These are phyloP conservation scores for Sanderia malayensis DNA, from an alignment of 30 jellyfish, hydroid and myxozoan genomes.

Conservation along the genomic window DNA sequence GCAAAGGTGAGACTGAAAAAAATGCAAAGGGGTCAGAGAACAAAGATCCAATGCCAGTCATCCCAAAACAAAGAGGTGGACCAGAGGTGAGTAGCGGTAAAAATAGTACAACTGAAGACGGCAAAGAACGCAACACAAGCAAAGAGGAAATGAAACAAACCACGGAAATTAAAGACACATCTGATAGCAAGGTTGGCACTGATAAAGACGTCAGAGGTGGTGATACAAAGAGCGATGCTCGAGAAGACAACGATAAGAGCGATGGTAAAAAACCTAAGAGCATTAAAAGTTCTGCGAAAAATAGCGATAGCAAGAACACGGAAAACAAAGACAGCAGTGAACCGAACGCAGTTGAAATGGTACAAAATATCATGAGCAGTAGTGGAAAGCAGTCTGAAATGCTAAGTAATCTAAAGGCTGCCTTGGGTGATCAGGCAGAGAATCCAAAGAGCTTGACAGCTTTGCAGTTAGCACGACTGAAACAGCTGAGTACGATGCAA, in stretches of 20 bases:
- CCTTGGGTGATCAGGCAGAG: conserved; percentile 50
- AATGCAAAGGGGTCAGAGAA: conserved; percentile 56
- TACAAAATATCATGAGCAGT: conserved; percentile 39
- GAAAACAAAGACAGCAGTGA: conserved; percentile 13
- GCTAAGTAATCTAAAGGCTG: conserved; percentile 38
- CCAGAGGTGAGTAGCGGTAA: conserved; percentile 69
- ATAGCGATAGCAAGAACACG: conserved; percentile 7
- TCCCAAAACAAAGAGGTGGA: conserved; percentile 84
- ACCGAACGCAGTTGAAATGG: conserved; percentile 1
- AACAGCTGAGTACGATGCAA: conserved; percentile 76
- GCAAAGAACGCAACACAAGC: not conserved
- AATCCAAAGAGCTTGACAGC: conserved; percentile 56
- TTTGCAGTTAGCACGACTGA: conserved; percentile 64
- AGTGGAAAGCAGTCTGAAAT: conserved; percentile 55
- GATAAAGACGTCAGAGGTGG: not conserved
- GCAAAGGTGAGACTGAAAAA: conserved; percentile 49
- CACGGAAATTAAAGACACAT: not conserved
- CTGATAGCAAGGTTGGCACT: not conserved
- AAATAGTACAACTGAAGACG: conserved; percentile 23
- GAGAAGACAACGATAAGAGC: not conserved
- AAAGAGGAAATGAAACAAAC: not conserved
- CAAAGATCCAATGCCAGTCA: conserved; percentile 55
- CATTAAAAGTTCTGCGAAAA: conserved; percentile 6
- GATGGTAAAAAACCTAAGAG: not conserved
- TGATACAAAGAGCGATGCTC: not conserved